Evolutionary conservation across 2,113 vertebrate species (phyloP).

Genomic region (Hymenochirus boettgeri): DNA sequence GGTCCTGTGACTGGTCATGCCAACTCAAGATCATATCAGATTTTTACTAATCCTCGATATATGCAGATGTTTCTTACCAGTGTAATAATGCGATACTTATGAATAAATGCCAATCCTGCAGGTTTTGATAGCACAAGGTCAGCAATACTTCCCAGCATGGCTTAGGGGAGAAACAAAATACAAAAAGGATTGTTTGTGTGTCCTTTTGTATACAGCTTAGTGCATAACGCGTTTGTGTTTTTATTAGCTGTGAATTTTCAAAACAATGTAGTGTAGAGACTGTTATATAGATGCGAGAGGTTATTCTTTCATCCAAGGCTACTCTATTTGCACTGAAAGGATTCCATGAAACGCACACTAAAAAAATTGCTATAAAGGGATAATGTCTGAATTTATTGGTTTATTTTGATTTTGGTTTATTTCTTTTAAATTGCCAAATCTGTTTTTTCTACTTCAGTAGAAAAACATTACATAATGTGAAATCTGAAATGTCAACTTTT

Average conservation of each 20-base stretch:
- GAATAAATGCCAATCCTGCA: constrained; percentile 79
- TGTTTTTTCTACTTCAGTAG: too few species aligned
- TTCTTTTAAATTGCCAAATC: too few species aligned
- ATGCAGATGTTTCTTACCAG: constrained; percentile 98
- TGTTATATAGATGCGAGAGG: constrained; percentile 55
- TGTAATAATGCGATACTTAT: constrained; percentile 86
- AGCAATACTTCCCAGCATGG: constrained; percentile 85
- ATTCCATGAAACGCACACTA: too few species aligned
- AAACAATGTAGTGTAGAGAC: constrained; percentile 54
- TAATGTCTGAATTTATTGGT: too few species aligned
- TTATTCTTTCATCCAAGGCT: not conserved
- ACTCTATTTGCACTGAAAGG: too few species aligned
- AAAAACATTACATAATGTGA: too few species aligned
- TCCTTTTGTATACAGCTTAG: constrained; percentile 70
- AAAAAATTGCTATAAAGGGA: too few species aligned
- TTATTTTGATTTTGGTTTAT: too few species aligned
- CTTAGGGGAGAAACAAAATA: constrained; percentile 60
- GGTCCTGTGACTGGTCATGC: constrained; percentile 99
- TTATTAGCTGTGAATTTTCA: constrained; percentile 65
- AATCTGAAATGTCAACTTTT: too few species aligned
- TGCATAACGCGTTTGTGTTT: constrained; percentile 68
- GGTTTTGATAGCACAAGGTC: constrained; percentile 94
- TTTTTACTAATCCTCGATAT: constrained; percentile 91
- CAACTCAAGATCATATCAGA: constrained; percentile 98
- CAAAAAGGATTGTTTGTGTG: constrained; percentile 71